These are phyloP conservation scores for Margarornis squamiger DNA, from an alignment of 2,797 vertebrate species.

Conservation along the genomic window DNA sequence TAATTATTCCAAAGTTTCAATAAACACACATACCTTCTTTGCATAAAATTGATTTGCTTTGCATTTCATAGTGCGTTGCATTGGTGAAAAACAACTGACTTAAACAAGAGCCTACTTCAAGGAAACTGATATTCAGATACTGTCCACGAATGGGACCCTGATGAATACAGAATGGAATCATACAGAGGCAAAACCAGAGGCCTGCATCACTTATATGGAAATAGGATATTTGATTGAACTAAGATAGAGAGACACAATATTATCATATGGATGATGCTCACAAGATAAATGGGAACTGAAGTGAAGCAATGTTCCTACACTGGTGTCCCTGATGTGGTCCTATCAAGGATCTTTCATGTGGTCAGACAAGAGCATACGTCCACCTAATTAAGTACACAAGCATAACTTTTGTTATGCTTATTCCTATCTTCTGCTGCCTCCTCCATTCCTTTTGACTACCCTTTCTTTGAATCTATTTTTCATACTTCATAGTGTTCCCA, in stretches of 20 bases:
- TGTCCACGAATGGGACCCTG: not conserved
- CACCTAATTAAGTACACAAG: not conserved
- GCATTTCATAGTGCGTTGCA: not conserved
- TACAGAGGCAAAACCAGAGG: not conserved
- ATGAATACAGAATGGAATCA: not conserved
- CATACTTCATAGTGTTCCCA: not conserved
- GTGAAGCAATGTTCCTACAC: not conserved
- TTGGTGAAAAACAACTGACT: not conserved
- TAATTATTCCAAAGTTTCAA: not conserved
- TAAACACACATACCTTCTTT: not conserved
- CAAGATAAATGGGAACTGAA: not conserved
- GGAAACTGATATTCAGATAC: not conserved
- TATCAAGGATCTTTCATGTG: not conserved
- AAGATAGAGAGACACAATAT: not conserved
- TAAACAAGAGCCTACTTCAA: not conserved
- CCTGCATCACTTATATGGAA: not conserved
- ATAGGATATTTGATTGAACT: not conserved
- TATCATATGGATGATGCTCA: not conserved
- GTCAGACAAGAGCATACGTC: not conserved
- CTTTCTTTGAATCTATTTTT: not conserved
- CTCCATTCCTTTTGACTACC: not conserved
- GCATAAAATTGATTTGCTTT: not conserved
- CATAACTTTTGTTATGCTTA: not conserved
- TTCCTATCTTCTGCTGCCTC: not conserved
- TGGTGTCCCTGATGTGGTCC: not conserved